Evolutionary conservation across 2,888 invertebrate genomes (phyloP).

Genomic region (Digitonthophagus gazella): DNA sequence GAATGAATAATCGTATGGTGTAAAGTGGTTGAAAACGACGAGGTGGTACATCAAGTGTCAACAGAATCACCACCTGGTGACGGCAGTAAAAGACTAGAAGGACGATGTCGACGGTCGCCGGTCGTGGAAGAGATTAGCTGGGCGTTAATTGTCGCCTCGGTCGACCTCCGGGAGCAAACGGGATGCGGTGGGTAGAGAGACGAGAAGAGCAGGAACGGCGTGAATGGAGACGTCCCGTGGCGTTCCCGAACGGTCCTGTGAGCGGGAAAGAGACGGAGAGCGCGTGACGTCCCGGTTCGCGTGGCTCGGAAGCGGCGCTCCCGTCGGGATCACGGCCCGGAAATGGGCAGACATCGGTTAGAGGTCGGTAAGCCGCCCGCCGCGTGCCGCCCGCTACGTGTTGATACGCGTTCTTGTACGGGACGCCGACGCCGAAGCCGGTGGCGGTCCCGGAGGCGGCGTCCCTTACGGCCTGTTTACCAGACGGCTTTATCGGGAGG

Average conservation of each 20-base stretch:
- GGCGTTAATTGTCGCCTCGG: slow-evolving; percentile 40
- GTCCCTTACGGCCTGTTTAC: slow-evolving; percentile 46
- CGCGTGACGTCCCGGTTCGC: slow-evolving; percentile 43
- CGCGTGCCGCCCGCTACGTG: slow-evolving; percentile 42
- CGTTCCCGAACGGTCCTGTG: slow-evolving; percentile 19
- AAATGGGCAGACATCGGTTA: slow-evolving; percentile 49
- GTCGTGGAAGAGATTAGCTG: slow-evolving; percentile 32
- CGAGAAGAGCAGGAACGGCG: slow-evolving; percentile 33
- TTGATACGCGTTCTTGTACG: slow-evolving; percentile 43
- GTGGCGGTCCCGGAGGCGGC: slow-evolving; percentile 31
- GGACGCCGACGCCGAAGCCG: slow-evolving; percentile 30
- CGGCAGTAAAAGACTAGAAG: slow-evolving; percentile 15
- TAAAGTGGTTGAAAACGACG: not conserved
- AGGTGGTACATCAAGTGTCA: not conserved
- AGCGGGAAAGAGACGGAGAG: slow-evolving; percentile 35
- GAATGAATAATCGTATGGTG: not conserved
- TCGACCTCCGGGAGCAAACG: slow-evolving; percentile 8
- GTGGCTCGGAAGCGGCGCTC: slow-evolving; percentile 45
- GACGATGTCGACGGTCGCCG: slow-evolving; percentile 9
- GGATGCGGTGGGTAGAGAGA: not conserved
- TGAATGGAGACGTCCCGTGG: slow-evolving; percentile 45
- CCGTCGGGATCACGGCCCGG: slow-evolving; percentile 43
- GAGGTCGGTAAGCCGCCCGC: slow-evolving; percentile 44
- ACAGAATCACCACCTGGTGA: not conserved
- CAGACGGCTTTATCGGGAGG: slow-evolving; percentile 37